A percentile compares a stretch with the other conserved stretches of the same genome.
Conservation (phyloP, 2,113 vertebrate species). For the Narcine bancroftii region DNA sequence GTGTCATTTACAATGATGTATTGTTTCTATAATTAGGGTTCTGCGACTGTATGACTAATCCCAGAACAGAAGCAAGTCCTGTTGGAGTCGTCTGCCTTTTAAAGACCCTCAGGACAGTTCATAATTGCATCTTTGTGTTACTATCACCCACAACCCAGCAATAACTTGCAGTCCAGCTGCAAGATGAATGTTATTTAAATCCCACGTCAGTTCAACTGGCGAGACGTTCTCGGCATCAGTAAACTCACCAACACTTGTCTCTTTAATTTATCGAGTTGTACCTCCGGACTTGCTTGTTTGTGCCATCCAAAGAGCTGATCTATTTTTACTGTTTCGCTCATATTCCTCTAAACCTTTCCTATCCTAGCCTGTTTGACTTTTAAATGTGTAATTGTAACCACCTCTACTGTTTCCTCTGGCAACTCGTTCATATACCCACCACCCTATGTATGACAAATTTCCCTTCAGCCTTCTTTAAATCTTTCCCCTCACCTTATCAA, state of each 20-base stretch:
- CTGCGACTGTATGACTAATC: not conserved
- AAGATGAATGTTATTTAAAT: not conserved
- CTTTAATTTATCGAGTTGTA: too few relatives aligned
- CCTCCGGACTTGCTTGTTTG: too few relatives aligned
- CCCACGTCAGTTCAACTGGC: not conserved
- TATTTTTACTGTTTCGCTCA: too few relatives aligned
- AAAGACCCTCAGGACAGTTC: not conserved
- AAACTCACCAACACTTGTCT: not conserved
- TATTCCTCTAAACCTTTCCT: too few relatives aligned
- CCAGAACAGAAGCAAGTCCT: not conserved
- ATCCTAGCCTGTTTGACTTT: too few relatives aligned
- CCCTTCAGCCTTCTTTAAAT: too few relatives aligned
- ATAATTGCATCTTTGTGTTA: not conserved
- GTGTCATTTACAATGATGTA: not conserved
- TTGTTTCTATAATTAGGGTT: not conserved
- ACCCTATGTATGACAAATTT: too few relatives aligned
- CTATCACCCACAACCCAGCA: not conserved
- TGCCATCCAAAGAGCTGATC: too few relatives aligned
- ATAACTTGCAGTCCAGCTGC: not conserved
- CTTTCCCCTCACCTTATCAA: too few relatives aligned
- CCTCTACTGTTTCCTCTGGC: too few relatives aligned
- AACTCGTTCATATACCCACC: too few relatives aligned
- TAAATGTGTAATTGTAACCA: too few relatives aligned
- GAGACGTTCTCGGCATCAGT: not conserved
- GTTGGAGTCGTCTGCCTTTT: not conserved